A percentile compares a stretch with the other conserved stretches of the same genome.
phyloP scores from a whole-genome alignment of 2,113 vertebrate genomes.

The Hemichromis elongatus region DNA sequence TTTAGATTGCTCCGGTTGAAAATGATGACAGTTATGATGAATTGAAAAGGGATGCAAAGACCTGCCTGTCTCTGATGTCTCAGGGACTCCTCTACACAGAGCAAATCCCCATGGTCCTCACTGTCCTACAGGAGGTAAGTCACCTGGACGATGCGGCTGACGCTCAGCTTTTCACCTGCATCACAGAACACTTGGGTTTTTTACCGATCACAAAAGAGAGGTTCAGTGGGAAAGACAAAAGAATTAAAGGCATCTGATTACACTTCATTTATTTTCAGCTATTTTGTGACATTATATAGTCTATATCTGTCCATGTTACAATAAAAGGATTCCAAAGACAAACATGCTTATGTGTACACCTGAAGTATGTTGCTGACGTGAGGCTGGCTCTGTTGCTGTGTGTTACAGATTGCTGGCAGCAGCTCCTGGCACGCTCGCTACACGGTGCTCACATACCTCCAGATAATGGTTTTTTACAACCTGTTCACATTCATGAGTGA shows the following conservation, averaged over 20 bases:
- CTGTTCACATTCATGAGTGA: constrained; percentile 94
- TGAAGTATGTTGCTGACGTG: neutral
- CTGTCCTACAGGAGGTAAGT: constrained; percentile 70
- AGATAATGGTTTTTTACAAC: constrained; percentile 98
- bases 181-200: neutral
- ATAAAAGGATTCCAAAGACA: neutral
- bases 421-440: constrained; percentile 96
- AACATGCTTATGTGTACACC: neutral
- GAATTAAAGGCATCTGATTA: neutral
- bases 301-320: neutral
- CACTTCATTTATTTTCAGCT: no score
- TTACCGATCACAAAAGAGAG: neutral
- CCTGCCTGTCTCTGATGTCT: constrained; percentile 94
- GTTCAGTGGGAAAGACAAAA: neutral
- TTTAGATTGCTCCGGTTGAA: constrained; percentile 94
- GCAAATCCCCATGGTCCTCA: constrained; percentile 92
- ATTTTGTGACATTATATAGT: neutral
- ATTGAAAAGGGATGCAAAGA: constrained; percentile 95
- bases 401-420: constrained; percentile 85
- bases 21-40: constrained; percentile 97
- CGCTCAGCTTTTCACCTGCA: neutral
- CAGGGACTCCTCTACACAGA: constrained; percentile 93
- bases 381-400: constrained; percentile 13
- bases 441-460: constrained; percentile 93
- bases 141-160: neutral